Evolutionary conservation across 2,888 invertebrate genomes (phyloP).

Genomic region (Athripsodes cinereus): DNA sequence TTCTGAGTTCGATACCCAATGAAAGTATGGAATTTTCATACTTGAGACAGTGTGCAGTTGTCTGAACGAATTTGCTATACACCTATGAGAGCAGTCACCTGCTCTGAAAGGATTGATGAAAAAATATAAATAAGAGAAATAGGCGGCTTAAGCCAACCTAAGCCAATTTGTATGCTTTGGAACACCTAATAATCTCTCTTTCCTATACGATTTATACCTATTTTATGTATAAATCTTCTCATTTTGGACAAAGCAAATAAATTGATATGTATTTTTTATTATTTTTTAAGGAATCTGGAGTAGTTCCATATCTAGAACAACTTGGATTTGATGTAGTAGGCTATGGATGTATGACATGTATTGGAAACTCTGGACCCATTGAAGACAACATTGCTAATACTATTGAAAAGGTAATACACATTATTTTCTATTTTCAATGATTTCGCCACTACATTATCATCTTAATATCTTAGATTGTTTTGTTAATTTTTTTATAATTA

Average conservation of each 20-base stretch:
- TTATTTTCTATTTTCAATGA: not conserved
- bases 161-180: no score
- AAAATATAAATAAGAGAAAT: no score
- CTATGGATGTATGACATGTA: slow-evolving; percentile 99
- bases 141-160: no score
- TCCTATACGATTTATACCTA: no score
- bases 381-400: slow-evolving; percentile 87
- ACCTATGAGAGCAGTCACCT: no score
- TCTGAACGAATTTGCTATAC: no score
- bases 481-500: not conserved
- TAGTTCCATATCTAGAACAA: slow-evolving; percentile 76
- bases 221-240: not conserved
- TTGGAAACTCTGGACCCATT: slow-evolving; percentile 95
- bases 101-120: no score
- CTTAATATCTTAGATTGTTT: not conserved
- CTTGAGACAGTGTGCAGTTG: no score
- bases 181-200: no score
- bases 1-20: no score
- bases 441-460: no score
- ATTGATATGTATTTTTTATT: not conserved
- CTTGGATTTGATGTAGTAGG: slow-evolving; percentile 94
- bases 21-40: no score
- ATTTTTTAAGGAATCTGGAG: slow-evolving; percentile 72
- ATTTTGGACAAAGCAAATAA: not conserved
- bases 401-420: slow-evolving; percentile 67